A percentile compares a stretch with the other conserved stretches of the same genome.
These are phyloP conservation scores for Telmatochromis sp. DNA, from an alignment of 2,113 vertebrate species.

Conservation along the genomic window DNA sequence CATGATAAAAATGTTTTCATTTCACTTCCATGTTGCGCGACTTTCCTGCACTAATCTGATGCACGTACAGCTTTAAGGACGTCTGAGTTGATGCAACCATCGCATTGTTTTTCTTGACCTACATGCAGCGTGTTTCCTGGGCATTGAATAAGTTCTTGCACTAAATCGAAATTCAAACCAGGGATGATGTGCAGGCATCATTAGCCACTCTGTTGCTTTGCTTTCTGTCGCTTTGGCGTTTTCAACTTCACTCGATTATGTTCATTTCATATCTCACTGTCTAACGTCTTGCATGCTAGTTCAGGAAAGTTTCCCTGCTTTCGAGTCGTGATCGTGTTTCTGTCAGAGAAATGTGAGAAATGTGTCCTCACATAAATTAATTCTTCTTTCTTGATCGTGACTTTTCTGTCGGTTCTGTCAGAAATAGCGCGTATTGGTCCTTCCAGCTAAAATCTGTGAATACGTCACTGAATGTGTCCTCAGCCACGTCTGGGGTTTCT, in stretches of 20 bases:
- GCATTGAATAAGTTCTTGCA: not conserved
- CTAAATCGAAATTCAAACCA: not conserved
- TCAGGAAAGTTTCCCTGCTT: not conserved
- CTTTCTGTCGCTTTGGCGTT: not conserved
- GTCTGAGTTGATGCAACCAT: not conserved
- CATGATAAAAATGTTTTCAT: not conserved
- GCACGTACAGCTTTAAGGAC: not conserved
- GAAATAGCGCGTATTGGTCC: not conserved
- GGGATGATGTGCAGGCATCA: not conserved
- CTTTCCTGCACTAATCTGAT: not conserved
- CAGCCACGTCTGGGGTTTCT: not conserved
- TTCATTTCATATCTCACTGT: not conserved
- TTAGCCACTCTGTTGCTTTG: not conserved
- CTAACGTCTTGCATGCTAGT: rapidly evolving
- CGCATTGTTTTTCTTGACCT: not conserved
- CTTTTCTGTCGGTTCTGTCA: not conserved
- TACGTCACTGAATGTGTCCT: not conserved
- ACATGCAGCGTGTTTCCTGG: not conserved
- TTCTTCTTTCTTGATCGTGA: not conserved
- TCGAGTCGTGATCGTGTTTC: not conserved
- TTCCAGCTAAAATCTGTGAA: not conserved
- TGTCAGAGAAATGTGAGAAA: not conserved
- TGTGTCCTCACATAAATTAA: not conserved
- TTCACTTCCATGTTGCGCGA: not conserved
- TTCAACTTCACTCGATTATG: not conserved